Conservation (phyloP, 2,888 invertebrate species). For the Liodrosophila aerea region DNA sequence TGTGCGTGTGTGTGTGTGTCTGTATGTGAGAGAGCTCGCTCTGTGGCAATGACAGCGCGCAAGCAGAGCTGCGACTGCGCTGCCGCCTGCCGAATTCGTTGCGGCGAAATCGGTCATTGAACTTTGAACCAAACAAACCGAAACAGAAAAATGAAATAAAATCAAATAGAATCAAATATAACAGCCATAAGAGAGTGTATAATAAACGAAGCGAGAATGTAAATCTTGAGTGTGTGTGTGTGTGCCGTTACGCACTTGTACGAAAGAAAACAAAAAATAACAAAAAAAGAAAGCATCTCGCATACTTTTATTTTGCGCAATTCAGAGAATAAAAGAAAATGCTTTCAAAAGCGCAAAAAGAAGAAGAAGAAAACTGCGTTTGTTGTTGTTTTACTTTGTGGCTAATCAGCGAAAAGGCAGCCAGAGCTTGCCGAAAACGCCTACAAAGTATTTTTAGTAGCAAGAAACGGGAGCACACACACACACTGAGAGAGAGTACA, state of each 20-base stretch:
- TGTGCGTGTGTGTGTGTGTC: too few species aligned
- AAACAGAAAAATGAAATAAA: constrained; percentile 7
- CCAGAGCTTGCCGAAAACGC: constrained; percentile 44
- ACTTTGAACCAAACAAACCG: constrained; percentile 67
- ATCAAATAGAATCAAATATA: constrained; percentile 2
- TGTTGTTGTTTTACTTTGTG: constrained; percentile 32
- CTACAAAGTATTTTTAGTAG: constrained; percentile 71
- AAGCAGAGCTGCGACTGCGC: constrained; percentile 50
- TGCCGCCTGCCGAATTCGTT: constrained; percentile 51
- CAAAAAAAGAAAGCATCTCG: constrained; percentile 55
- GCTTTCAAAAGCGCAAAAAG: constrained; percentile 50
- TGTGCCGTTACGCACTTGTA: constrained; percentile 60
- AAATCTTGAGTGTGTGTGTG: constrained; percentile 24
- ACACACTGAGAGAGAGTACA: background rate
- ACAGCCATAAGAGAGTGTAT: constrained; percentile 5
- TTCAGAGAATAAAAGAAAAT: constrained; percentile 43
- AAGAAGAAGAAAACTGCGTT: constrained; percentile 10
- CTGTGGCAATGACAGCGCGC: constrained; percentile 16
- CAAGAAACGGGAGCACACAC: constrained; percentile 27
- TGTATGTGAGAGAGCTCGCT: too few species aligned
- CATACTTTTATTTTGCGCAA: constrained; percentile 36
- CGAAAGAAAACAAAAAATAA: constrained; percentile 16
- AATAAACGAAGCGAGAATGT: constrained; percentile 44
- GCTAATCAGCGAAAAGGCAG: constrained; percentile 59
- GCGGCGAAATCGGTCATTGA: constrained; percentile 76